Conservation (phyloP, 2,888 invertebrate genomes). For the Epinotia nisella region DNA sequence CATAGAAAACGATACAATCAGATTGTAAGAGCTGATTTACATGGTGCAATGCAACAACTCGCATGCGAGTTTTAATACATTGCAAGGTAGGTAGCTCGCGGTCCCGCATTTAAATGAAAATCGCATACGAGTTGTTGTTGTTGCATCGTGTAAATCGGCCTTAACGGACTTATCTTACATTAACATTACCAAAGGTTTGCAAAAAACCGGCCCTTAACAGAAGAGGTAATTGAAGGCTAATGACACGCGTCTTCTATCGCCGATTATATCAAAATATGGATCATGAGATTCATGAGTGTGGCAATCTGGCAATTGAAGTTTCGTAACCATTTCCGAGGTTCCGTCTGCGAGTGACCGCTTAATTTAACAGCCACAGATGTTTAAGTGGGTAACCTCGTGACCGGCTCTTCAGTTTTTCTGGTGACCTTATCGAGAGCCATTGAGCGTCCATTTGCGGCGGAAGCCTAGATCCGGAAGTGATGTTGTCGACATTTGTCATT, state of each 20-base stretch:
- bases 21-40: no score
- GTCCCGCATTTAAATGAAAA: no score
- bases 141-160: no score
- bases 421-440: conserved; percentile 45
- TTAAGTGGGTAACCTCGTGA: conserved; percentile 41
- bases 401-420: conserved; percentile 36
- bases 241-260: background rate
- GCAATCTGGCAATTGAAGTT: background rate
- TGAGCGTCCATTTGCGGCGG: conserved; percentile 46
- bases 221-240: background rate
- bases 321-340: conserved; percentile 16
- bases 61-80: no score
- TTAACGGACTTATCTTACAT: no score
- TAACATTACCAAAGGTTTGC: no score
- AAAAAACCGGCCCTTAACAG: background rate
- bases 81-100: no score
- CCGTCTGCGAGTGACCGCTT: conserved; percentile 17
- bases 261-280: conserved; percentile 15
- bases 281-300: background rate
- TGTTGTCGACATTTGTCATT: conserved; percentile 46
- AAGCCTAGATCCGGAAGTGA: conserved; percentile 46
- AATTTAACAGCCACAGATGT: conserved; percentile 18
- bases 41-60: no score
- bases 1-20: no score
- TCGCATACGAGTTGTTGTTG: no score